These are phyloP conservation scores for Sylvia atricapilla DNA, from an alignment of 2,113 vertebrate species.

Conservation along the genomic window DNA sequence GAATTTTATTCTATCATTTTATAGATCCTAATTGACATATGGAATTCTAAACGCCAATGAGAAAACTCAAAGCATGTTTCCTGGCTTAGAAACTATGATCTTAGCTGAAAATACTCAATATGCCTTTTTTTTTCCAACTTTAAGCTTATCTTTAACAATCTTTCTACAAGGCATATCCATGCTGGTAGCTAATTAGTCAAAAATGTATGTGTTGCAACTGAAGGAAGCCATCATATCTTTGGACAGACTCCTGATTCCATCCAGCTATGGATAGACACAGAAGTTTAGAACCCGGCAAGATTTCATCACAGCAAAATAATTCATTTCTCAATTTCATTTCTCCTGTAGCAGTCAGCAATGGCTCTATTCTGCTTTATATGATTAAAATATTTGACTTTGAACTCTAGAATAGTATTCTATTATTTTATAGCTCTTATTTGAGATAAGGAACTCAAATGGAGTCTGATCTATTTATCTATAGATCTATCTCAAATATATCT, in stretches of 20 bases:
- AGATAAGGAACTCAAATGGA: not conserved
- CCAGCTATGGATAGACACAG: not conserved
- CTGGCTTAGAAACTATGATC: not conserved
- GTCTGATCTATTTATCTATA: not conserved
- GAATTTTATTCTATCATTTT: not conserved
- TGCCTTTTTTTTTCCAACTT: not conserved
- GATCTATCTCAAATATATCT: not conserved
- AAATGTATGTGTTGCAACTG: not conserved
- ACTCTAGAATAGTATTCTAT: not conserved
- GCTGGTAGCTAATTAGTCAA: not conserved
- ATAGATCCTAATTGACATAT: not conserved
- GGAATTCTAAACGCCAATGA: not conserved
- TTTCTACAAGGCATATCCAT: not conserved
- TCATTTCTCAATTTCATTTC: not conserved
- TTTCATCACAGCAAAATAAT: not conserved
- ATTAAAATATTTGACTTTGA: not conserved
- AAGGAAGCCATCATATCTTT: not conserved
- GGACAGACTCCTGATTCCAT: not conserved
- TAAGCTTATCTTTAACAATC: not conserved
- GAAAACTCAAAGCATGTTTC: not conserved
- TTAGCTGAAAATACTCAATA: not conserved
- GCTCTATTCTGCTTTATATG: not conserved
- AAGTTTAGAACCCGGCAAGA: not conserved
- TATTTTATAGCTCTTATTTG: not conserved
- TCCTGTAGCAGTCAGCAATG: not conserved